Base-by-base conservation (phyloP, 1,140 invertebrate genomes). In the Apis dorsata region DNA sequence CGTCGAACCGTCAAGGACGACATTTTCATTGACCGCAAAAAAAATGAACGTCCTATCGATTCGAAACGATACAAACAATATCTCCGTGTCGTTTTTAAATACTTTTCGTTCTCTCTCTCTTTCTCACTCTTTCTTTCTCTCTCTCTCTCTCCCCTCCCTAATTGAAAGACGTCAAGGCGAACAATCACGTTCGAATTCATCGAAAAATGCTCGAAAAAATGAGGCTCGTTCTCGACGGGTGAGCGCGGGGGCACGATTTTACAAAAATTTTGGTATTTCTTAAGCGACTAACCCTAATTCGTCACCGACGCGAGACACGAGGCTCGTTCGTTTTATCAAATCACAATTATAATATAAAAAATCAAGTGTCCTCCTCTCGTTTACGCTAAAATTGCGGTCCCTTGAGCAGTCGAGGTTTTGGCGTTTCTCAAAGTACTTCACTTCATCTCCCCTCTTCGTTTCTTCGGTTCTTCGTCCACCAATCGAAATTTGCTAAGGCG, bases 21-120 rank as follows among this genome's bases (percentile, higher is more conserved):
- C 80, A 74, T 86, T 90, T 86, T 85, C 68, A 49, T 81, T 85
- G 86, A 90, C 88, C 88, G 84, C 88, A 75, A 76, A 82, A 80
- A 59, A 91, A 89, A 91, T 84, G 83, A 80, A 66, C 70, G 70
- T 70, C 72, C 81, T 71, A 62, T 79, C 60, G 60, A 85, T 77
- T 79, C 83, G 57, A 15, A 51, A 68, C 60, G 71, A 2, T n/a
- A 68, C 34, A 3, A 34, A 79, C 13, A 44, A 68, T 73, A 79
- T 28, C 1, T 65, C 11, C 69, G 28, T 34, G 17, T 21, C 59
- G 5, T 5, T 7, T 63, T 63, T n/a, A 73, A 59, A 34, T 44
- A 15, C 28, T 15, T 4, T 49, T 13, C 1, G 1, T 17, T 28
- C 28, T n/a, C 21, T 44, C 17, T 21, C 24, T 44, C 55, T 57